phyloP scores from a whole-genome alignment of 2,113 vertebrate genomes.

The Myrmecobius fasciatus region DNA sequence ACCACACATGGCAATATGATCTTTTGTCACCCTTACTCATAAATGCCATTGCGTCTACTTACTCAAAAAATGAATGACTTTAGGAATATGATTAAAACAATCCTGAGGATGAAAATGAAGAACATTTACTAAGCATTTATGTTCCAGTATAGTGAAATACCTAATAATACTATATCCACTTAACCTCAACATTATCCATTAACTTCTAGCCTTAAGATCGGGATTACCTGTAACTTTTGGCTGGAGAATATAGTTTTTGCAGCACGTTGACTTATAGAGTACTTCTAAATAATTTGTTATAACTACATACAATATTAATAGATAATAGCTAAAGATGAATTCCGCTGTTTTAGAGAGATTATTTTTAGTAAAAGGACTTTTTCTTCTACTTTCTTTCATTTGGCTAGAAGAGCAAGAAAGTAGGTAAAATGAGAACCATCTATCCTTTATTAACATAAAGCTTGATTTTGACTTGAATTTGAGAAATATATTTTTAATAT shows the following conservation, averaged over 20 bases:
- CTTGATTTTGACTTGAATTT: background rate
- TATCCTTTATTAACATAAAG: background rate
- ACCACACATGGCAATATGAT: conserved; percentile 47
- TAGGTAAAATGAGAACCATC: background rate
- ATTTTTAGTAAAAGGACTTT: background rate
- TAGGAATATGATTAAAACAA: background rate
- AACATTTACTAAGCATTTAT: background rate
- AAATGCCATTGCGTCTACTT: background rate
- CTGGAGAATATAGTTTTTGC: background rate
- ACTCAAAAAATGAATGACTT: background rate
- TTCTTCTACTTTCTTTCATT: conserved; percentile 30
- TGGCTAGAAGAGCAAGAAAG: background rate
- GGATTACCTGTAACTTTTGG: background rate
- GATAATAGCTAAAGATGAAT: background rate
- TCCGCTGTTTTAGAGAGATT: background rate
- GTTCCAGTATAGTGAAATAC: background rate
- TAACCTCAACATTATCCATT: background rate
- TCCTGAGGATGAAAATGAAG: background rate
- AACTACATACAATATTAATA: background rate
- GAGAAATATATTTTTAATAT: background rate
- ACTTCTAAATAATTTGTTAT: background rate
- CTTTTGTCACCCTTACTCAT: conserved; percentile 6
- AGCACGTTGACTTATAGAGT: background rate
- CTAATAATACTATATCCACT: background rate
- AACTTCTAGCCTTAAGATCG: background rate